phyloP scores from a whole-genome alignment of 1,140 invertebrate genomes.

The Mamestra configurata region DNA sequence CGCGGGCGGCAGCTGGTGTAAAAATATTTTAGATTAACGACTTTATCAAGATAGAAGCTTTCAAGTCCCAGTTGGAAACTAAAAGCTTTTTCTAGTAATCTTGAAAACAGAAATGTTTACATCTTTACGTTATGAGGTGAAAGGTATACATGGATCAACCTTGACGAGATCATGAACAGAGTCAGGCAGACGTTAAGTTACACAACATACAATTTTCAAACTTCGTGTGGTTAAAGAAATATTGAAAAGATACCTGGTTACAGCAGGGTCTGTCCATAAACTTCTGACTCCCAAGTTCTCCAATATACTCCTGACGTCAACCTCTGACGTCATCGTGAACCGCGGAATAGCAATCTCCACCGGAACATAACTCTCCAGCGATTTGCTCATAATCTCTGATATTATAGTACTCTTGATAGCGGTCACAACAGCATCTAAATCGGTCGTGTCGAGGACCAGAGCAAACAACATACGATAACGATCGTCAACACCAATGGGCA shows the following conservation, averaged over 20 bases:
- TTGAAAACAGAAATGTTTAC: no score
- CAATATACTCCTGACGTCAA: conserved; percentile 27
- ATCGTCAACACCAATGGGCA: conserved; percentile 29
- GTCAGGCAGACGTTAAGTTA: no score
- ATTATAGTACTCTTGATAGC: background rate
- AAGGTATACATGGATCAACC: background rate
- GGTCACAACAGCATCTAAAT: background rate
- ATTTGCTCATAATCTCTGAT: background rate
- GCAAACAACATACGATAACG: conserved; percentile 36
- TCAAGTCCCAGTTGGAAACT: no score
- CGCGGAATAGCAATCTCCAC: conserved; percentile 31
- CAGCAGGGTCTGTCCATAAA: conserved; percentile 39
- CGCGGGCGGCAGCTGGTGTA: no score
- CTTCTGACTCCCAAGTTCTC: conserved; percentile 21
- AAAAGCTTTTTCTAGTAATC: background rate
- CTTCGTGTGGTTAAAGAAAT: no score
- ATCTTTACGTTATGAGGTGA: background rate
- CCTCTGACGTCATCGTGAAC: conserved; percentile 4
- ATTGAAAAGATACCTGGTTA: conserved; percentile 34
- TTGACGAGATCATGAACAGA: background rate
- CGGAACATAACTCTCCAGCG: background rate
- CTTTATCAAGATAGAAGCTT: no score
- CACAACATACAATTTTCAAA: no score
- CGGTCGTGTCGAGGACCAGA: background rate
- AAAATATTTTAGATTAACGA: no score